phyloP scores from a whole-genome alignment of 2,113 vertebrate species.

The Tichodroma muraria region DNA sequence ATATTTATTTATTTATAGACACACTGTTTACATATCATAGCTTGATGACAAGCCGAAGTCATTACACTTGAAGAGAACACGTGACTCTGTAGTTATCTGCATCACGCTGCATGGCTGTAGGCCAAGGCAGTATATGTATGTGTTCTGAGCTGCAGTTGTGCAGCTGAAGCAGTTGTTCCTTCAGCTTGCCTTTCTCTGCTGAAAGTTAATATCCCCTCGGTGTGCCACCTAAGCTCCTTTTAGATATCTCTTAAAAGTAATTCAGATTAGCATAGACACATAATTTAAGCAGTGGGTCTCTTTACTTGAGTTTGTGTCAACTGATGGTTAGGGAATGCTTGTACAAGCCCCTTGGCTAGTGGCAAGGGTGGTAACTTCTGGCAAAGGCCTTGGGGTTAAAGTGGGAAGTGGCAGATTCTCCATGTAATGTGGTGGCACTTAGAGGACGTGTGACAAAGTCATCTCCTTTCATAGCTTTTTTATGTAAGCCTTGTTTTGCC shows the following conservation, averaged over 20 bases:
- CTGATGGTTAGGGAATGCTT: neutral
- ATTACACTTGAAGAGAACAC: neutral
- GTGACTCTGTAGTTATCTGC: slow-evolving; percentile 12
- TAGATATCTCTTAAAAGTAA: neutral
- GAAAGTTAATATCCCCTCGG: neutral
- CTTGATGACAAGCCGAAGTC: slow-evolving; percentile 22
- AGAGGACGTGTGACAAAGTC: neutral
- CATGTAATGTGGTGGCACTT: neutral
- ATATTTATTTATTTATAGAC: slow-evolving; percentile 52
- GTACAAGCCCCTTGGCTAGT: neutral
- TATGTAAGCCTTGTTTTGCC: neutral
- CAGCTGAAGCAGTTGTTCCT: neutral
- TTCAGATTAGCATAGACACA: neutral
- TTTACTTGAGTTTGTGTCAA: neutral
- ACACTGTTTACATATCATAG: neutral
- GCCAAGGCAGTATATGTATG: neutral
- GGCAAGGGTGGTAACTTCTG: neutral
- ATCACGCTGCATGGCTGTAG: neutral
- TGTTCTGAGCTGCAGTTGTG: neutral
- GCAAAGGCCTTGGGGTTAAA: neutral
- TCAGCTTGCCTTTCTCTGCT: neutral
- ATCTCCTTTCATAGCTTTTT: neutral
- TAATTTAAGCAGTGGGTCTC: neutral
- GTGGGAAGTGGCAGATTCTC: neutral
- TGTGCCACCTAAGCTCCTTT: neutral